Evolutionary conservation across 2,113 vertebrate species (phyloP), one percentile per base, ranked within the genome.

Genomic region (Chaetodon trifascialis): DNA sequence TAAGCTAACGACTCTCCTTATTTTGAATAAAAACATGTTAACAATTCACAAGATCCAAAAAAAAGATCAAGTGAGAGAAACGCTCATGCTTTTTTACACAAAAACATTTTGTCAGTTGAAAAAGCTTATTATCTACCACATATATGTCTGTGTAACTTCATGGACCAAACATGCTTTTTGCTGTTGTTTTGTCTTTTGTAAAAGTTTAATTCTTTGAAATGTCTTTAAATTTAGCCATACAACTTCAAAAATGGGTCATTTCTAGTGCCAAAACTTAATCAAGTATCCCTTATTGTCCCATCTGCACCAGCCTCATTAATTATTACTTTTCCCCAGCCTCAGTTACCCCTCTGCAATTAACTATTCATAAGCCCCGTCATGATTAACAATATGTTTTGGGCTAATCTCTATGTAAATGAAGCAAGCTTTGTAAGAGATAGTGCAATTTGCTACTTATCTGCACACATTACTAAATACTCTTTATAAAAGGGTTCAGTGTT

Each of bases 261-360:
- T 21, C 40, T 23, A 58, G 59, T 23, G 36, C 58, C 67, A 80
- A 73, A 84, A 88, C 75, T 42, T 82, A 86, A 92, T 90, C 77
- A 85, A 84, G 68, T 81, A 65, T 80, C 76, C 73, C 76, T 59
- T 40, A 79, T 62, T n/a, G 85, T 82, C 83, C 88, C 86, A 87
- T 87, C 80, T 88, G 88, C 65, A 90, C 16, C 77, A 55, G 80
- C 66, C 65, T 89, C 89, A 92, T 92, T 76, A 90, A 93, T 92
- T 86, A 92, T 91, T 91, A 68, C 84, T 87, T 58, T 44, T 17
- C 84, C 82, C 72, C 49, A 85, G 81, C 66, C 68, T 82, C 64
- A 21, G 62, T 91, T 87, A 76, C 79, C 74, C 73, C 74, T 82
- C 79, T 83, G 21, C 73, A 76, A 89, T 92, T 82, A 92, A 91